Evolutionary conservation across 2,113 vertebrate genomes (phyloP).

Genomic region (Sisor rabdophorus): DNA sequence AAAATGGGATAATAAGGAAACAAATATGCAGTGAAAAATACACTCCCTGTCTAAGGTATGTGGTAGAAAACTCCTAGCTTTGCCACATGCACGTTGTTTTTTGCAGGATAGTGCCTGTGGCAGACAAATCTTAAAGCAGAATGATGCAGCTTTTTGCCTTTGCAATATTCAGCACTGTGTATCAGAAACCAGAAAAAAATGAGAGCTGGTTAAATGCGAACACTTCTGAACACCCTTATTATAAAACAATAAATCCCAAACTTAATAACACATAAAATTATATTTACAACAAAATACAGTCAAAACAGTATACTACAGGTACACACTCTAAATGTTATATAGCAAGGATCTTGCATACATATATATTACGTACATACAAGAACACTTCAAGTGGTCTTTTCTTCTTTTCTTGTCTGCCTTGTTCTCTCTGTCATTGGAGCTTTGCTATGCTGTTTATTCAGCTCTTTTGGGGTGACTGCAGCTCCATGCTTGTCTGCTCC

Average conservation of each 20-base stretch:
- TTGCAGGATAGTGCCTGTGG: slow-evolving; percentile 7
- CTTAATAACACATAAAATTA: slow-evolving; percentile 2
- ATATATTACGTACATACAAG: slow-evolving; percentile 1
- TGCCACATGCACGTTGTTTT: background rate
- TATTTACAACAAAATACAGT: background rate
- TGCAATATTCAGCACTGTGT: background rate
- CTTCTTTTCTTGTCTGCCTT: slow-evolving; percentile 37
- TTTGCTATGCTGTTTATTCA: slow-evolving; percentile 54
- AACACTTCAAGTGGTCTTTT: slow-evolving; percentile 23
- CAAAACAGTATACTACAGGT: too few relatives aligned
- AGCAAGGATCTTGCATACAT: background rate
- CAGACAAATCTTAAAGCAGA: slow-evolving; percentile 9
- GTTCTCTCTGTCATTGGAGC: slow-evolving; percentile 39
- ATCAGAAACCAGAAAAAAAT: slow-evolving; percentile 28
- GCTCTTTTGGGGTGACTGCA: slow-evolving; percentile 61
- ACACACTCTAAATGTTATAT: background rate
- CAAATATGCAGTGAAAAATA: background rate
- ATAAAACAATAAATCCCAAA: slow-evolving; percentile 10
- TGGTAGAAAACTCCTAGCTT: slow-evolving; percentile 25
- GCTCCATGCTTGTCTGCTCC: slow-evolving; percentile 61
- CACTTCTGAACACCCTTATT: slow-evolving; percentile 19
- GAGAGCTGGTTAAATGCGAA: slow-evolving; percentile 29
- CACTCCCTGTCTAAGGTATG: slow-evolving; percentile 4
- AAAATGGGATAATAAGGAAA: slow-evolving; percentile 1
- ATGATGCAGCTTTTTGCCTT: background rate